A percentile compares a stretch with the other conserved stretches of the same genome.
Conservation (phyloP, 2,888 invertebrate genomes). For the Synergus itoensis region DNA sequence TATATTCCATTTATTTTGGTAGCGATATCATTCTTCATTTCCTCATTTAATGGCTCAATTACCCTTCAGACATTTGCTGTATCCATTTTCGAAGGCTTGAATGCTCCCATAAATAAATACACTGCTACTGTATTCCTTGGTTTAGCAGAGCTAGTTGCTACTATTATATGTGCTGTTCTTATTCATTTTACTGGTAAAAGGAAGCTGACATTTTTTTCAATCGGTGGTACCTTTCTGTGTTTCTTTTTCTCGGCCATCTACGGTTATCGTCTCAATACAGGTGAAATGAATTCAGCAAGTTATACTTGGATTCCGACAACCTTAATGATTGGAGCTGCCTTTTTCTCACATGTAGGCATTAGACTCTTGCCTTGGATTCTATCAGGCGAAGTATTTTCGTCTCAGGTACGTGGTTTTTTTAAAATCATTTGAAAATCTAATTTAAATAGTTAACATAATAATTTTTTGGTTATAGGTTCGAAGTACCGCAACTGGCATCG, state of each 20-base stretch:
- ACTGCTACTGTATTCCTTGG: conserved; percentile 87
- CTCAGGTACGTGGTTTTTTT: conserved; percentile 57
- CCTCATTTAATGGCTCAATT: conserved; percentile 88
- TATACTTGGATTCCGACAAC: conserved; percentile 84
- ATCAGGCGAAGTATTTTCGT: conserved; percentile 84
- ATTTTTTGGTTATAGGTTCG: conserved; percentile 78
- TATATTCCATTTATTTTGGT: conserved; percentile 85
- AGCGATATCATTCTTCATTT: conserved; percentile 84
- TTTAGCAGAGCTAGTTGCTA: conserved; percentile 84
- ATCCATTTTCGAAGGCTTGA: conserved; percentile 84
- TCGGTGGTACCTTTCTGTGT: conserved; percentile 83
- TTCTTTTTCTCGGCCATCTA: conserved; percentile 83
- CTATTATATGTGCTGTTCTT: conserved; percentile 82
- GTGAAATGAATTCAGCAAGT: conserved; percentile 49
- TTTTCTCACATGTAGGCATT: conserved; percentile 85
- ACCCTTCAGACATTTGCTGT: conserved; percentile 88
- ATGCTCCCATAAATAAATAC: conserved; percentile 88
- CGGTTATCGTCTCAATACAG: conserved; percentile 71
- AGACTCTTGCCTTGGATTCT: conserved; percentile 89
- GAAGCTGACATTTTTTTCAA: conserved; percentile 83
- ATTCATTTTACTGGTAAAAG: conserved; percentile 88
- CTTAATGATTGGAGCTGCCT: conserved; percentile 83
- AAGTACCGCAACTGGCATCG: conserved; percentile 86
- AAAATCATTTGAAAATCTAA: neutral
- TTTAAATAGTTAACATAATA: neutral